Base-by-base conservation (phyloP, 2,888 invertebrate genomes). In the Phorcus lineatus region DNA sequence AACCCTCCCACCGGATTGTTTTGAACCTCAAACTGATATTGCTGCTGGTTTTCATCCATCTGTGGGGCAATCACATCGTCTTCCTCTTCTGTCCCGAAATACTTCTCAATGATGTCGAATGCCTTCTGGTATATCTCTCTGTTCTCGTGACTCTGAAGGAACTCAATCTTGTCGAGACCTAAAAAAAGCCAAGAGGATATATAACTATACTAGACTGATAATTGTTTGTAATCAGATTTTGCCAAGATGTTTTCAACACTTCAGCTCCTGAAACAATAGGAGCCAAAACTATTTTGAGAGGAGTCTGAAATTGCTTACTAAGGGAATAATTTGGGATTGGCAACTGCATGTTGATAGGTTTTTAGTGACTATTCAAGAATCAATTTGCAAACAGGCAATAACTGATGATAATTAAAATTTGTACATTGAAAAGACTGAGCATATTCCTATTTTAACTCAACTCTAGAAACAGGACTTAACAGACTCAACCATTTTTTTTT, bases 61-160 rank as follows among this genome's bases (percentile, higher is more conserved):
- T 89, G 87, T 3, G 93, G 98, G 53, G 97, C 97, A 40, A 92
- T 84, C 11, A 97, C 97, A 88, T 96, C 96, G 83, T 94, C 95
- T 79, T 94, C 94, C 52, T 93, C 94, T 90, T 97, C 97, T n/a
- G 97, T 96, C 22, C 97, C 96, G 93, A 99, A 99, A 94, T 96
- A 99, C 91, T 96, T 96, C 93, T 99, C 98, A 90, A 99, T 98
- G 88, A 99, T 98, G 93, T 98, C 97, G 93, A 97, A 99, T 77
- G 98, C 97, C 94, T 98, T 98, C 93, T 98, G 96, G 94, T 99
- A 99, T 87, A 99, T 97, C 89, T 99, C 98, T 93, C 97, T 95
- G 92, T 99, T 99, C 93, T 98, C 97, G 93, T 99, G 98, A 67
- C 98, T 97, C 93, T 99, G 99, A 77, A 99, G 95, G 94, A 97